Percentiles rank a stretch among this genome's conserved stretches.
These are phyloP conservation scores for Lysiphlebus fabarum DNA, from an alignment of 1,140 invertebrate genomes.

Conservation along the genomic window DNA sequence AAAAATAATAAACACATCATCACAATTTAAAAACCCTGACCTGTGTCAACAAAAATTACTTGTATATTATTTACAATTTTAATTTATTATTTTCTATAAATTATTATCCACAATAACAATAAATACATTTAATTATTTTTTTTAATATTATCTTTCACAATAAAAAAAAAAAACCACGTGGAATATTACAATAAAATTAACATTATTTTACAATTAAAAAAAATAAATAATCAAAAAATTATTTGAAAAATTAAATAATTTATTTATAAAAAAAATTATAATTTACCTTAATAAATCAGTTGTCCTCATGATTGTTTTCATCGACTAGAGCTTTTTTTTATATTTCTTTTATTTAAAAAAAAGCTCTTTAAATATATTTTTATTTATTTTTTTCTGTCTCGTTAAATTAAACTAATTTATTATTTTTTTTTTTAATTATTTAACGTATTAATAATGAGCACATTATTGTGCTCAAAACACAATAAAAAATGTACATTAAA, in stretches of 20 bases:
- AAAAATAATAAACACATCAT: too few species aligned
- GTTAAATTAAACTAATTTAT: too few species aligned
- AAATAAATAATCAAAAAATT: too few species aligned
- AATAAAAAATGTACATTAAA: slow-evolving; percentile 1
- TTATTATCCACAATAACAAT: background rate
- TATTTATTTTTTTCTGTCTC: too few species aligned
- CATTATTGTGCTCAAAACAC: slow-evolving; percentile 20
- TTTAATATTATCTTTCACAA: too few species aligned
- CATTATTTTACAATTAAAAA: too few species aligned
- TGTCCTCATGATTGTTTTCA: slow-evolving; percentile 22
- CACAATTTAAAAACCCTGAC: too few species aligned
- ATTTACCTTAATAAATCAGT: slow-evolving; percentile 24
- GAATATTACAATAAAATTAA: too few species aligned
- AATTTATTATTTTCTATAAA: background rate
- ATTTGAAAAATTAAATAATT: background rate
- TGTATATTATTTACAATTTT: background rate
- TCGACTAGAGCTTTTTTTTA: background rate
- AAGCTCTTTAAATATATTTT: too few species aligned
- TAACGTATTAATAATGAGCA: slow-evolving; percentile 10
- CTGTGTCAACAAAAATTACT: slow-evolving; percentile 7
- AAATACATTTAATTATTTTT: background rate
- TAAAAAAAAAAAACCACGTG: too few species aligned
- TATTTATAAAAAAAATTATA: background rate
- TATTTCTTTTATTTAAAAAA: too few species aligned
- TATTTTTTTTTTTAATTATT: slow-evolving; percentile 5